Evolutionary conservation across 2,888 invertebrate species (phyloP).

Genomic region (Andrena praecox): DNA sequence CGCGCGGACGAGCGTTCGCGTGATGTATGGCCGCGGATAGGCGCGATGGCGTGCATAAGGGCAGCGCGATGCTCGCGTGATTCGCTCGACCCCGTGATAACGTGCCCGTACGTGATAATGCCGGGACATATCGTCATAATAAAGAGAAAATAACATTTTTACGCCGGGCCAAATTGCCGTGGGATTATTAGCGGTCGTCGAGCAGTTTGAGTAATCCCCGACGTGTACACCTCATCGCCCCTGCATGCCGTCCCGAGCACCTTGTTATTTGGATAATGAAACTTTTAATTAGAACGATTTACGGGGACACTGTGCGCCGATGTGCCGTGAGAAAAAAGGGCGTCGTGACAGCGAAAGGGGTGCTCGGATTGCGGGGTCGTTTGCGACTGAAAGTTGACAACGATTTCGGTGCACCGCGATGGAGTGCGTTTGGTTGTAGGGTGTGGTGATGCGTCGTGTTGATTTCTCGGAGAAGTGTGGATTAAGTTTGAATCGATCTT

Average conservation of each 20-base stretch:
- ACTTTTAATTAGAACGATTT: slow-evolving; percentile 26
- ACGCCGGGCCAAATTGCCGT: slow-evolving; percentile 34
- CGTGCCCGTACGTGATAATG: slow-evolving; percentile 44
- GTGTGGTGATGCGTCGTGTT: not conserved
- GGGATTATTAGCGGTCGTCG: slow-evolving; percentile 27
- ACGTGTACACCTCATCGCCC: not conserved
- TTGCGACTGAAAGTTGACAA: not conserved
- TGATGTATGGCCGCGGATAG: slow-evolving; percentile 49
- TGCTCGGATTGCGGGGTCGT: not conserved
- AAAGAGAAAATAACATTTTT: slow-evolving; percentile 30
- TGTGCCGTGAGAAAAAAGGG: not conserved
- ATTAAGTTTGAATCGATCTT: not conserved
- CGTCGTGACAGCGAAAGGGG: not conserved
- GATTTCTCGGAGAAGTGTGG: not conserved
- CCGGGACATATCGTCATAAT: slow-evolving; percentile 27
- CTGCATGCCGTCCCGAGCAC: no score
- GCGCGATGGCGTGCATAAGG: slow-evolving; percentile 50
- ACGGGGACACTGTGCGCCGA: not conserved
- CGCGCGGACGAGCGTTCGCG: slow-evolving; percentile 56
- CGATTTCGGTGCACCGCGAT: not conserved
- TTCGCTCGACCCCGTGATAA: slow-evolving; percentile 58
- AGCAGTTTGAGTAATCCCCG: slow-evolving; percentile 8
- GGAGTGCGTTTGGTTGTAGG: not conserved
- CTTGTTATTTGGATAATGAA: slow-evolving; percentile 11
- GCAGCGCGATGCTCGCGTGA: slow-evolving; percentile 73